phyloP scores from a whole-genome alignment of 2,797 vertebrate species.

The Anabas testudineus region DNA sequence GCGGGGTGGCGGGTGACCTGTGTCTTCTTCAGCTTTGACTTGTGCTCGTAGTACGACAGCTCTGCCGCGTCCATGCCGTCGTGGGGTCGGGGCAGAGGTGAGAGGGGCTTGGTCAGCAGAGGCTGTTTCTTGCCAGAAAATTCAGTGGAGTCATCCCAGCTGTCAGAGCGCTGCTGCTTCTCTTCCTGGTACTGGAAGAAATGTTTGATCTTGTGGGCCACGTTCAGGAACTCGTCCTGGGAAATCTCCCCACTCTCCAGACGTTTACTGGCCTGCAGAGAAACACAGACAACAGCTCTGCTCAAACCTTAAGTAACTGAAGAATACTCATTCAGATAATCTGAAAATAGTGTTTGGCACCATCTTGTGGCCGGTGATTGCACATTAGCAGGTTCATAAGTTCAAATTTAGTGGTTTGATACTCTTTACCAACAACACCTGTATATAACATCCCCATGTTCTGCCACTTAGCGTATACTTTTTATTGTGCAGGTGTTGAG shows the following conservation, averaged over 20 bases:
- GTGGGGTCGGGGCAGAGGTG: constrained; percentile 26
- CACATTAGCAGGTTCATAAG: too few species aligned
- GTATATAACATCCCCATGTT: too few species aligned
- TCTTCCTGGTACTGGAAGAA: constrained; percentile 98
- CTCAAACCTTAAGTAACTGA: too few species aligned
- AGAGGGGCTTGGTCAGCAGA: constrained; percentile 68
- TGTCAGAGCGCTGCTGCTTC: constrained; percentile 88
- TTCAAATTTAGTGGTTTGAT: too few species aligned
- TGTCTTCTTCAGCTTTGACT: constrained; percentile 94
- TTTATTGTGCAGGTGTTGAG: too few species aligned
- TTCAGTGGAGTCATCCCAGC: constrained; percentile 87
- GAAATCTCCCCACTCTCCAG: constrained; percentile 93
- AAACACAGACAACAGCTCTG: not conserved
- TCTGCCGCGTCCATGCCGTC: constrained; percentile 85
- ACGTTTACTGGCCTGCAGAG: constrained; percentile 89
- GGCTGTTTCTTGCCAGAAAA: constrained; percentile 87
- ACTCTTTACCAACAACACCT: too few species aligned
- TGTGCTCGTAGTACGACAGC: constrained; percentile 95
- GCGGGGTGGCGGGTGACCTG: constrained; percentile 87
- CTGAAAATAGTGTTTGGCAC: too few species aligned
- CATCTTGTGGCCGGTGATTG: too few species aligned
- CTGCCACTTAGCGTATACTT: too few species aligned
- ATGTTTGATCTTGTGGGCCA: constrained; percentile 95
- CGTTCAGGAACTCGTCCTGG: constrained; percentile 93
- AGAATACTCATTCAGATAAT: too few species aligned